phyloP scores from a whole-genome alignment of 2,113 vertebrate genomes.

The Trematomus loennbergii region DNA sequence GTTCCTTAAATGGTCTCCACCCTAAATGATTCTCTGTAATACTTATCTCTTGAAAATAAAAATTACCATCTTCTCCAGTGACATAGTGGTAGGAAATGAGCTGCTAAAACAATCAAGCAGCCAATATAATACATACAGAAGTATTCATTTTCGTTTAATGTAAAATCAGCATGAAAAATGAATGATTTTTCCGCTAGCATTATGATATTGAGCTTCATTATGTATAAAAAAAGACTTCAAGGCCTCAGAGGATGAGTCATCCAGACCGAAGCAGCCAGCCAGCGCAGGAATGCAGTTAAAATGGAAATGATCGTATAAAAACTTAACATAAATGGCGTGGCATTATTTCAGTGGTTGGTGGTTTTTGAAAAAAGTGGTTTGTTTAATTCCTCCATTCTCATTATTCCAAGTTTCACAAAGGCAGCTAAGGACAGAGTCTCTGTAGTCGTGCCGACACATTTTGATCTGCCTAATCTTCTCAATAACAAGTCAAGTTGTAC shows the following conservation, averaged over 20 bases:
- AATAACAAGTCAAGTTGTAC: conserved; percentile 42
- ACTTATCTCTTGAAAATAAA: neutral
- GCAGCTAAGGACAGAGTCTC: conserved; percentile 22
- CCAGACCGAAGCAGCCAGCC: conserved; percentile 8
- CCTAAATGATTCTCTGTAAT: neutral
- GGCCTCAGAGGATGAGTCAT: conserved; percentile 25
- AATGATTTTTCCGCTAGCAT: neutral
- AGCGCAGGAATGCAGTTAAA: conserved; percentile 39
- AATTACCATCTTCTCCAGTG: no score
- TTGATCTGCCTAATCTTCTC: conserved; percentile 30
- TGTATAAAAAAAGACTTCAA: conserved; percentile 6
- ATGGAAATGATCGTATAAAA: conserved; percentile 46
- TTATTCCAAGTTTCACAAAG: conserved; percentile 35
- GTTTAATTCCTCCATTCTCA: conserved; percentile 24
- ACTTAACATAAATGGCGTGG: conserved; percentile 19
- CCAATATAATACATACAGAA: neutral
- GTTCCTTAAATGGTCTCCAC: neutral
- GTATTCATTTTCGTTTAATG: neutral
- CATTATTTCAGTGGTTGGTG: conserved; percentile 17
- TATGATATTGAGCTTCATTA: conserved; percentile 18
- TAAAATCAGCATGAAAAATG: neutral
- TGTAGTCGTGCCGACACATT: conserved; percentile 34
- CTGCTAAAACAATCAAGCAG: neutral
- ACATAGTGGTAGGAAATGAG: neutral
- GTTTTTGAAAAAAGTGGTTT: conserved; percentile 32